Base-by-base conservation (phyloP, 2,888 invertebrate species). In the Lithophane semibrunnea region DNA sequence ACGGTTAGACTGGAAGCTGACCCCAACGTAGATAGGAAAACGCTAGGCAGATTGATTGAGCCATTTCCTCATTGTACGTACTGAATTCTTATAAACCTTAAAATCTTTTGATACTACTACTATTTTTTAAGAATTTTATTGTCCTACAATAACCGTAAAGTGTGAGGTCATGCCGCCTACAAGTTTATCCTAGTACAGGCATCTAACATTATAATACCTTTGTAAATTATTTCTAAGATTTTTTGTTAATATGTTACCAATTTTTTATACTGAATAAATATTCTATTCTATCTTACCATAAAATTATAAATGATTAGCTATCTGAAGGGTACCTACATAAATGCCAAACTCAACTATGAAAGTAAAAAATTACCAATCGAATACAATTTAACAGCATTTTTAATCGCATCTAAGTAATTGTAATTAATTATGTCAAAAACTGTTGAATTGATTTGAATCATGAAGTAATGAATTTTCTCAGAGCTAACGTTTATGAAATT, bases 401-500 rank as follows among this genome's bases (percentile, higher is more conserved):
- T 71, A 73, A 64, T 60, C 67, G 44, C 42, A 75, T 69, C 68
- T 79, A 82, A 68, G 16, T 52, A 52, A 16, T 16, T 49, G 4
- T 52, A 67, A 84, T 87, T 69, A 81, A 84, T 82, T 75, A 74
- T 44, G 52, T 73, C 75, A 78, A 76, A 78, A 79, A 79, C 68
- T 72, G 70, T 82, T 63, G 73, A 82, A 79, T 81, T 75, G 84
- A 79, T 86, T 86, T 80, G 67, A 79, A 73, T 80, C 75, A n/a
- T 70, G 44, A 69, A 82, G 78, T 88, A 91, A 91, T 91, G 87
- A 91, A 89, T 90, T 88, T 87, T 77, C 75, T 84, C 60, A 68
- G 82, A 88, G 85, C 76, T 85, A 77, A 68, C 56, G 64, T 79
- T 83, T 85, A 82, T 73, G 65, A 84, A 75, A 82, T 85, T 77